Conservation (phyloP, 2,113 vertebrate species). For the Neomonachus schauinslandi region DNA sequence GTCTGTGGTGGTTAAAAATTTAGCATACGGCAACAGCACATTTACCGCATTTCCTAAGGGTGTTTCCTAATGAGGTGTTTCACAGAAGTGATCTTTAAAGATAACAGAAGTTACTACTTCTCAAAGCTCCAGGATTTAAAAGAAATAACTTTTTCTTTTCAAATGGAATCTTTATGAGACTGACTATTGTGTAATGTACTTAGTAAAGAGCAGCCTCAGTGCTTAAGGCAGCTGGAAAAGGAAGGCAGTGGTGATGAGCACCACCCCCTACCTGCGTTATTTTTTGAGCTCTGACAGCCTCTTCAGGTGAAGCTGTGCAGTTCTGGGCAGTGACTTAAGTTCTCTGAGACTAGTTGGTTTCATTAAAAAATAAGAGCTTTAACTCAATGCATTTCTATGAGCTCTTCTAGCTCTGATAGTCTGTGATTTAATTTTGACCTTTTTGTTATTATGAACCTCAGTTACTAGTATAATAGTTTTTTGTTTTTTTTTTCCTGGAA, state of each 20-base stretch:
- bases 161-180: neutral
- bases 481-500: no score
- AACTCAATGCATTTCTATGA: neutral
- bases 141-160: neutral
- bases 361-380: neutral
- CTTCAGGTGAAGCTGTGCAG: neutral
- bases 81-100: slow-evolving; percentile 34
- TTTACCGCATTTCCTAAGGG: slow-evolving; percentile 32
- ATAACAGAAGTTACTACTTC: neutral
- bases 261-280: neutral
- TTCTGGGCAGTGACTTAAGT: neutral
- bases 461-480: neutral
- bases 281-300: neutral
- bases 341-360: slow-evolving; percentile 1
- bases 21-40: neutral
- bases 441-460: neutral
- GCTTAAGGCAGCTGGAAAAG: neutral
- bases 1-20: slow-evolving; percentile 15
- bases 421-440: neutral
- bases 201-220: neutral
- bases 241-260: neutral
- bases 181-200: neutral
- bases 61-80: neutral
- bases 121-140: neutral
- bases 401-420: neutral